Evolutionary conservation across 2,797 vertebrate genomes (phyloP).

Genomic region (Mus caroli): DNA sequence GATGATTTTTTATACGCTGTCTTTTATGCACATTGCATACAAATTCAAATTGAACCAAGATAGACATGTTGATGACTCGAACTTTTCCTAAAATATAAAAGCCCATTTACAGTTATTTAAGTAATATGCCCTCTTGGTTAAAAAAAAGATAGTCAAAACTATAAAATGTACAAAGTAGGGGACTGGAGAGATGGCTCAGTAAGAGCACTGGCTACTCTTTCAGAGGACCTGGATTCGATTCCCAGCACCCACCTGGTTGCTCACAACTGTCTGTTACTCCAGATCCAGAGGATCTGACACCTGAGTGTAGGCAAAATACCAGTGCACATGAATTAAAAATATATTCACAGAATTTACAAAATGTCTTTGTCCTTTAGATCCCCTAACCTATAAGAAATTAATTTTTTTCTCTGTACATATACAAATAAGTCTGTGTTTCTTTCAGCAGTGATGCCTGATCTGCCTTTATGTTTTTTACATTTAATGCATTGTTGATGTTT

Average conservation of each 20-base stretch:
- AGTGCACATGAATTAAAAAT: background rate
- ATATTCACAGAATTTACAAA: background rate
- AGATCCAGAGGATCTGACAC: background rate
- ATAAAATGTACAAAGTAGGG: background rate
- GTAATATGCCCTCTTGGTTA: background rate
- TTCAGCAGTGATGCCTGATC: background rate
- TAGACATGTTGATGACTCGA: background rate
- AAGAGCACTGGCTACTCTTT: background rate
- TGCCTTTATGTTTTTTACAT: background rate
- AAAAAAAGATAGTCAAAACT: background rate
- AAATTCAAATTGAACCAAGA: constrained; percentile 53
- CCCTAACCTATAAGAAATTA: background rate
- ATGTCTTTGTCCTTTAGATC: background rate
- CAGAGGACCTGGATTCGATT: background rate
- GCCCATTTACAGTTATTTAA: background rate
- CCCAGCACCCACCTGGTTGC: background rate
- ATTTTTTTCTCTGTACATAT: background rate
- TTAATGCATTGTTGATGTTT: background rate
- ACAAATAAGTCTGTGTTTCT: background rate
- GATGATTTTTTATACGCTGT: background rate
- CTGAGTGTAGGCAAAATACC: background rate
- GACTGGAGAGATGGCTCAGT: background rate
- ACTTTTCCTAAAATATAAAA: constrained; percentile 10
- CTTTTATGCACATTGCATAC: constrained; percentile 10
- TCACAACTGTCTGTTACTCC: background rate